Base-by-base conservation (phyloP, 2,888 invertebrate genomes). In the Cerastis leucographa region DNA sequence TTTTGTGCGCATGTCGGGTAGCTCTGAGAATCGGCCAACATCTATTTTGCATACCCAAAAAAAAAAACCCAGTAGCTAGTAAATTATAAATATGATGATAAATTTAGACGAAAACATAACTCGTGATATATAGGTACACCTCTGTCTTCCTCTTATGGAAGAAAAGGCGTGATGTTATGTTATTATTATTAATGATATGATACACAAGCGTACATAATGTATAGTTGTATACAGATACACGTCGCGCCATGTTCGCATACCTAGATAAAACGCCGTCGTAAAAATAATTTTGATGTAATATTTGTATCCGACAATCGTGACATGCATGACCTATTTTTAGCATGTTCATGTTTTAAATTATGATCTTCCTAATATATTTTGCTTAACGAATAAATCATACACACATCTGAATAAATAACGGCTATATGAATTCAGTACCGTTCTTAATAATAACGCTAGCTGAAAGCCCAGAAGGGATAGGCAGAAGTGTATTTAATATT, bases 211-310 rank as follows among this genome's bases (percentile, higher is more conserved):
- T 6, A 64, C 14, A 42, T 7, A 42, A 1, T 42, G 42, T 42
- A 42, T n/a, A 42, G n/a, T 1, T 42, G 42, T 42, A 42, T n/a
- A 42, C 42, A 64, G 14, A 4, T 8, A n/a, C 29, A 4, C 9
- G 35, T 17, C 25, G 22, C 19, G 25, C 25, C 25, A 0, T 40
- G 29, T 19, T 29, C 29, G 6, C 44, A 46, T 65, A n/a, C n/a
- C n/a, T n/a, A 44, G 40, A 77, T 69, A 68, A n/a, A 12, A 61
- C 49, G 25, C n/a, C 2, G 9, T 8, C 12, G n/a, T 71, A 67
- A 62, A 79, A 71, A 46, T 40, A 51, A 29, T n/a, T 54, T 46
- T 46, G n/a, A 75, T 54, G 76, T 64, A 14, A 40, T 8, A 22
- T 46, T 22, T 35, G 29, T 49, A 42, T 74, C 46, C 25, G 54